Evolutionary conservation across 2,888 invertebrate genomes (phyloP), one percentile per base, ranked within the genome.

Genomic region (Agriopis aurantiaria): DNA sequence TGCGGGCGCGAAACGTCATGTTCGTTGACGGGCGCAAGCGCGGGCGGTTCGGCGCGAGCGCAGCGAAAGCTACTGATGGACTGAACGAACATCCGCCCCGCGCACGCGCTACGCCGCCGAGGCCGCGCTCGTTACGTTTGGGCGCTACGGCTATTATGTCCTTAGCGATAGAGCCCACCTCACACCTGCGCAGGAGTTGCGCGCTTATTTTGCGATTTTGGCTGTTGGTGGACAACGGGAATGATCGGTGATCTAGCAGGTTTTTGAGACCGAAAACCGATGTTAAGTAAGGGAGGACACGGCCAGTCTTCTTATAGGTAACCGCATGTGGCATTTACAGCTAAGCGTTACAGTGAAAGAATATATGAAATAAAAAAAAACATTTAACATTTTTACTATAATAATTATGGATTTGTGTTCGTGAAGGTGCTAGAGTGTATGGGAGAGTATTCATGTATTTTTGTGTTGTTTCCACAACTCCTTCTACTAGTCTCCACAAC

Each of bases 31-130:
- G 57, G 9, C 46, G 12, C 57, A 40, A 78, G 75, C 77, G 83
- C 82, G 81, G 78, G 72, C 48, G 63, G 66, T 69, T 68, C 68
- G 69, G 80, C 93, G 93, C 89, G 88, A 81, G 85, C 93, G 91
- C 93, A 90, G 74, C 86, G 87, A 88, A 88, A 88, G 93, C 88
- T 87, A 84, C 82, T 83, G 78, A 80, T 79, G 81, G 80, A 92
- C 92, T 92, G 92, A 91, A 75, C 76, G 92, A 91, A 75, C 76
- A 79, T 78, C 82, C 82, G 84, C 83, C 79, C 82, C 77, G 82
- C 83, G 85, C 84, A 81, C 83, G 81, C 83, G 88, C 89, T 89
- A 88, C 88, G 86, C 76, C 76, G 82, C 76, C 76, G 82, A 79
- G 80, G 84, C 80, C 84, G 85, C 87, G 87, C 88, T 58, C 17